Percentiles rank a stretch among this genome's conserved stretches.
Evolutionary conservation across 2,113 vertebrate genomes (phyloP).

Genomic region (Nothoprocta perdicaria): DNA sequence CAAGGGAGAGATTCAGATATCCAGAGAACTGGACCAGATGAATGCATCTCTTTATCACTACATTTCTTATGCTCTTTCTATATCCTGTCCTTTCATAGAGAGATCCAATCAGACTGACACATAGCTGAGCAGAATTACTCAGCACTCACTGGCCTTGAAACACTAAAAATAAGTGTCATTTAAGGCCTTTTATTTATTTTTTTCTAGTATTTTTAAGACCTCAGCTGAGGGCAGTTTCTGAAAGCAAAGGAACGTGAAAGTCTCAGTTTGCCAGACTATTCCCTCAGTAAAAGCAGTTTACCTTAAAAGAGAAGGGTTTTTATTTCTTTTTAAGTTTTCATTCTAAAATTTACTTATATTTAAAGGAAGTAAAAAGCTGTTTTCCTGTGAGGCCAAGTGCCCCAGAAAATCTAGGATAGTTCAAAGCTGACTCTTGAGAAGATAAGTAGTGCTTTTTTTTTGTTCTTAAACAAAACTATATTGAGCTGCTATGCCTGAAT

Average conservation of each 20-base stretch:
- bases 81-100: not conserved
- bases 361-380: not conserved
- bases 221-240: not conserved
- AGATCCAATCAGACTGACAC: not conserved
- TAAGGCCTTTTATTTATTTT: not conserved
- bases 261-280: not conserved
- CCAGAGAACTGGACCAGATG: not conserved
- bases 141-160: not conserved
- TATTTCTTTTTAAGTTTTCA: not conserved
- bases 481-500: not conserved
- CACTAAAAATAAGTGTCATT: not conserved
- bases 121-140: not conserved
- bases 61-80: not conserved
- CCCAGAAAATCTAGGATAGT: not conserved
- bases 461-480: not conserved
- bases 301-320: not conserved
- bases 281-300: not conserved
- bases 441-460: not conserved
- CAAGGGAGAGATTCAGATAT: not conserved
- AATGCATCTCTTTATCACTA: not conserved
- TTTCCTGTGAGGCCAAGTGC: not conserved
- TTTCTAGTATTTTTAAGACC: not conserved
- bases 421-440: not conserved
- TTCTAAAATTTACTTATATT: not conserved
- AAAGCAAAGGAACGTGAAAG: not conserved